A percentile compares a stretch with the other conserved stretches of the same genome.
Evolutionary conservation across 2,888 invertebrate genomes (phyloP).

Genomic region (Kuschelorhynchus macadamiae): DNA sequence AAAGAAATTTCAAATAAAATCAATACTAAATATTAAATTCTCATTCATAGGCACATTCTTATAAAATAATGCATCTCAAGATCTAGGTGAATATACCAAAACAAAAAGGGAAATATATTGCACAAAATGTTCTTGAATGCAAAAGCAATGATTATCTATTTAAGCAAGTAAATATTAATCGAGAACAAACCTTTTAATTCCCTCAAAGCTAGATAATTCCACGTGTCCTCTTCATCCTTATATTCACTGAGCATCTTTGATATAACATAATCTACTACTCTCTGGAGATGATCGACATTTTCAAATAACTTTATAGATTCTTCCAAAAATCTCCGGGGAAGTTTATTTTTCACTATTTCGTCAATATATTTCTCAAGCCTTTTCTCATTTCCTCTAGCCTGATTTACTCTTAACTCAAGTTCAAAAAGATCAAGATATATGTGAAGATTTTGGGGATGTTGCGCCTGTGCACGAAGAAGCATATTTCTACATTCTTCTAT

Average conservation of each 20-base stretch:
- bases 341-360: conserved; percentile 28
- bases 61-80: too few species aligned
- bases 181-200: conserved; percentile 35
- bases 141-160: conserved; percentile 5
- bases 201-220: conserved; percentile 38
- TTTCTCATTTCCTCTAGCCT: conserved; percentile 2
- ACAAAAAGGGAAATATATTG: too few species aligned
- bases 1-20: too few species aligned
- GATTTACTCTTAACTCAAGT: conserved; percentile 25
- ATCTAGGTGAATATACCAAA: too few species aligned
- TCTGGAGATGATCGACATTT: not conserved
- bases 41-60: too few species aligned
- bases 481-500: conserved; percentile 33
- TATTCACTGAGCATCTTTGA: conserved; percentile 30
- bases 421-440: conserved; percentile 40
- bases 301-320: conserved; percentile 36
- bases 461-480: conserved; percentile 29
- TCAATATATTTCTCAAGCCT: conserved; percentile 32
- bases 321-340: conserved; percentile 21
- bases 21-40: too few species aligned
- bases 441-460: conserved; percentile 22
- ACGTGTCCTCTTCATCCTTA: conserved; percentile 31
- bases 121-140: too few species aligned
- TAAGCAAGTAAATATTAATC: not conserved
- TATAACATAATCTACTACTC: conserved; percentile 31